These are phyloP conservation scores for Andrena minutula DNA, from an alignment of 2,888 invertebrate species.

Conservation along the genomic window DNA sequence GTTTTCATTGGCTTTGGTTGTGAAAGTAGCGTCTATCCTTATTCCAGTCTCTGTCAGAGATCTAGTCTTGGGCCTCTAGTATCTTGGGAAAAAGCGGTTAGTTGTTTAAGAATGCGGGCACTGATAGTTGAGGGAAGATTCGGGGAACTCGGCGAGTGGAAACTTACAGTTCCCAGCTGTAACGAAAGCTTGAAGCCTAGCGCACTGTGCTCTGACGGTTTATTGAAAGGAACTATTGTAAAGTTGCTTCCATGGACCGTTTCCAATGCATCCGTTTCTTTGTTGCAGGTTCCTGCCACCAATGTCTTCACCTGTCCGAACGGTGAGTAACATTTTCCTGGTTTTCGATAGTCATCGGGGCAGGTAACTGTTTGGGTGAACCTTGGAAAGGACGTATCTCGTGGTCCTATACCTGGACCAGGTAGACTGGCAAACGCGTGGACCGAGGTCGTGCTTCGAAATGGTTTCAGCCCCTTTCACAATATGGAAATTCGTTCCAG, in stretches of 20 bases:
- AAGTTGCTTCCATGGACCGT: not conserved
- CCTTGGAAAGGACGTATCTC: conserved; percentile 44
- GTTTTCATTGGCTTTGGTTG: no score
- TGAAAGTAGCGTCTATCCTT: no score
- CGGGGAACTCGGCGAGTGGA: no score
- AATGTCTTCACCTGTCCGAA: conserved; percentile 90
- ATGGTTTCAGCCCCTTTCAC: not conserved
- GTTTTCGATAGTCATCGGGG: not conserved
- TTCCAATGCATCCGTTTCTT: conserved; percentile 64
- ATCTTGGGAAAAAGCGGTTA: no score
- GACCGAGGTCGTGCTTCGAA: conserved; percentile 35
- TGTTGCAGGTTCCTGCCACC: conserved; percentile 88
- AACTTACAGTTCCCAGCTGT: conserved; percentile 4
- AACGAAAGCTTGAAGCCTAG: not conserved
- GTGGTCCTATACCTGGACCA: conserved; percentile 36
- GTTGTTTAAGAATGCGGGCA: no score
- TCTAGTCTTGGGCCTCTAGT: no score
- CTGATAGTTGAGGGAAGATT: no score
- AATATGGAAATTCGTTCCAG: not conserved
- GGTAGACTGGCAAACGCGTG: conserved; percentile 42
- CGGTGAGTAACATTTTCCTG: conserved; percentile 86
- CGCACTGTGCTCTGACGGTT: not conserved
- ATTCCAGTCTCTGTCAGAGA: no score
- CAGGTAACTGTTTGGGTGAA: not conserved
- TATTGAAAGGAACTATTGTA: not conserved